Evolutionary conservation across 2,797 vertebrate genomes (phyloP).

Genomic region (Sebastes paucispinis): DNA sequence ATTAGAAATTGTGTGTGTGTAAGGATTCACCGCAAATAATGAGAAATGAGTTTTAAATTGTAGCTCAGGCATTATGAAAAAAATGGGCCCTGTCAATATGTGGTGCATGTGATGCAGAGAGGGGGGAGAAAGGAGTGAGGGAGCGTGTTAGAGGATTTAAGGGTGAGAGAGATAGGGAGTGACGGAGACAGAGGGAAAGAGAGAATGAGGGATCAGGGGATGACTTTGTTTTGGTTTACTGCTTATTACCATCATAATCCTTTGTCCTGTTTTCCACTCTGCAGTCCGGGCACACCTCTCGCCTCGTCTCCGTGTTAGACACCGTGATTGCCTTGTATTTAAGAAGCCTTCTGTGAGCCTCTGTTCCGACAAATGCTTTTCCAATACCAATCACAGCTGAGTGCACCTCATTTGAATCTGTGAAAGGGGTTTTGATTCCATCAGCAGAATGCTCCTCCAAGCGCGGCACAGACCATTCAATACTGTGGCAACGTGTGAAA

Average conservation of each 20-base stretch:
- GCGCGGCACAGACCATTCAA: conserved; percentile 79
- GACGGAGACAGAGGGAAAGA: conserved; percentile 51
- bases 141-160: conserved; percentile 68
- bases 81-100: conserved; percentile 79
- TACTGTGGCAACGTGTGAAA: conserved; percentile 70
- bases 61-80: conserved; percentile 72
- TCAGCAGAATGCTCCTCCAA: conserved; percentile 84
- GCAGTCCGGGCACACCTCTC: conserved; percentile 81
- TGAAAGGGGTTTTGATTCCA: conserved; percentile 86
- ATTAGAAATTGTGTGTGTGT: conserved; percentile 81
- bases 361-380: conserved; percentile 85
- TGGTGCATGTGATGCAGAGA: conserved; percentile 64
- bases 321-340: conserved; percentile 86
- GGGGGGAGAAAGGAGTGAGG: conserved; percentile 9
- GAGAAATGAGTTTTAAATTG: conserved; percentile 85
- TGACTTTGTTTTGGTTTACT: conserved; percentile 86
- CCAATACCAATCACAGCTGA: conserved; percentile 86
- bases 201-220: conserved; percentile 78
- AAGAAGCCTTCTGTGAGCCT: conserved; percentile 83
- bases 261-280: conserved; percentile 81
- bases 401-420: conserved; percentile 86
- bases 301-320: conserved; percentile 76
- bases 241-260: conserved; percentile 86
- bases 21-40: conserved; percentile 81
- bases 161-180: conserved; percentile 60